Evolutionary conservation across 2,113 vertebrate species (phyloP).

Genomic region (Microtus ochrogaster): DNA sequence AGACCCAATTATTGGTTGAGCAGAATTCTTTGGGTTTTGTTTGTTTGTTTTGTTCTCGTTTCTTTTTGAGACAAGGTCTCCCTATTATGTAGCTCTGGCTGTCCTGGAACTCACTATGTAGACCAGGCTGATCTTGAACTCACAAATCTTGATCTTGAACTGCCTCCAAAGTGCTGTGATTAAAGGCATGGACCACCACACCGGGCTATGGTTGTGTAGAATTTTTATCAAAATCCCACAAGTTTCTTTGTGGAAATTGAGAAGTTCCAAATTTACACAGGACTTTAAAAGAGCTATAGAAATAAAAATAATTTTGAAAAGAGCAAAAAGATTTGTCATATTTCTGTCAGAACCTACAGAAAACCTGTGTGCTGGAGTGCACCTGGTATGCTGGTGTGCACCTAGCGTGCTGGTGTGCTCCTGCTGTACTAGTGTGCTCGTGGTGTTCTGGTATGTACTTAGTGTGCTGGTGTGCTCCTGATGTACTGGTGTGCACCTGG

Average conservation of each 20-base stretch:
- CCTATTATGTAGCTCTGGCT: neutral
- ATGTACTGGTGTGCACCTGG: too few species aligned
- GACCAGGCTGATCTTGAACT: neutral
- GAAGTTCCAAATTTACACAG: neutral
- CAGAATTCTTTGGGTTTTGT: neutral
- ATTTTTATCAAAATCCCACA: neutral
- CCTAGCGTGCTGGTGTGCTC: too few species aligned
- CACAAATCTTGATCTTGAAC: neutral
- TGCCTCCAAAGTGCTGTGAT: neutral
- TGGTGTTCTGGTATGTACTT: too few species aligned
- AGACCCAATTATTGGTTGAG: neutral
- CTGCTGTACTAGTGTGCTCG: too few species aligned
- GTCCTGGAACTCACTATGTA: neutral
- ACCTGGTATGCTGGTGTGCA: neutral
- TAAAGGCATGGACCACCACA: neutral
- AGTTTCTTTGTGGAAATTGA: conserved; percentile 37
- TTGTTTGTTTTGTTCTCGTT: neutral
- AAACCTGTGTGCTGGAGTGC: neutral
- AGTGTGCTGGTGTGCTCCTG: too few species aligned
- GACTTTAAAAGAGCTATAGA: conserved; percentile 34
- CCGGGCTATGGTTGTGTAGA: neutral
- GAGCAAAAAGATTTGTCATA: neutral
- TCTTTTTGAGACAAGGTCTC: neutral
- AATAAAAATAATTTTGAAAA: conserved; percentile 45
- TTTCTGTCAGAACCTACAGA: neutral